Evolutionary conservation across 2,888 invertebrate genomes (phyloP).

Genomic region (Trachelus stipa): DNA sequence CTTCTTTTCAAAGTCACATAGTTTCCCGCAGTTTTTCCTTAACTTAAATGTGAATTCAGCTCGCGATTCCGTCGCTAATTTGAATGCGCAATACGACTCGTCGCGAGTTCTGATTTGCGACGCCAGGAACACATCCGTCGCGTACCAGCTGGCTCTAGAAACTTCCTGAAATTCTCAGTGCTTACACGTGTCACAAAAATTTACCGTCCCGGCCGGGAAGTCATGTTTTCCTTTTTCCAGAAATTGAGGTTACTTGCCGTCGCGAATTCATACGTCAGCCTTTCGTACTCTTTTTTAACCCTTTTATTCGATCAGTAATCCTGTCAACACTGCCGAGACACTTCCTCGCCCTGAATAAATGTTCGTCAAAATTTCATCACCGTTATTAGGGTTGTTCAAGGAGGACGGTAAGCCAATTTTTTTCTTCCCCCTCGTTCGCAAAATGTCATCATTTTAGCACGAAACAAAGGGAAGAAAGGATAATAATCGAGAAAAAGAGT

Average conservation of each 20-base stretch:
- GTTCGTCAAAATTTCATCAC: too few relatives aligned
- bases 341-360: background rate
- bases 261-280: background rate
- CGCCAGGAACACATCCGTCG: background rate
- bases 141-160: background rate
- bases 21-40: background rate
- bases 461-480: background rate
- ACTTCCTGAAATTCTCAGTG: background rate
- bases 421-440: too few relatives aligned
- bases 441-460: background rate
- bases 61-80: background rate
- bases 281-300: background rate
- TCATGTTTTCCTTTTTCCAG: background rate
- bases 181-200: background rate
- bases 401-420: too few relatives aligned
- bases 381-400: too few relatives aligned
- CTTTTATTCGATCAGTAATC: background rate
- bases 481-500: background rate
- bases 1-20: background rate
- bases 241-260: background rate
- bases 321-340: too few relatives aligned
- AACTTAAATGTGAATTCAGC: background rate
- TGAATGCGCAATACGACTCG: background rate
- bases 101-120: background rate
- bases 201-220: background rate